Evolutionary conservation across 2,888 invertebrate genomes (phyloP).

Genomic region (Epinotia bilunana): DNA sequence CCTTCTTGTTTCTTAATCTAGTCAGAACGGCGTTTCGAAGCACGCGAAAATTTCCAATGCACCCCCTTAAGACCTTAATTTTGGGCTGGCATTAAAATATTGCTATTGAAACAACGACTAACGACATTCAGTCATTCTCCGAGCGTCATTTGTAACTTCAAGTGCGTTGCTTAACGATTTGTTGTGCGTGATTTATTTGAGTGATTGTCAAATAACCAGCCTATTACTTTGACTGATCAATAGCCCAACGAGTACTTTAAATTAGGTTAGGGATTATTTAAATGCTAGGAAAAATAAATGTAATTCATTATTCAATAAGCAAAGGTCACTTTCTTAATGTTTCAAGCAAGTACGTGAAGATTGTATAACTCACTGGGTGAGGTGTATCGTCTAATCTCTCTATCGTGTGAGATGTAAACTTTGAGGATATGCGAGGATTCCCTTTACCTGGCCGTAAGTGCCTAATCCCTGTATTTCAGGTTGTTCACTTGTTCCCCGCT

Average conservation of each 20-base stretch:
- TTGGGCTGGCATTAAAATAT: conserved; percentile 1
- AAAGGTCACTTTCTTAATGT: conserved; percentile 10
- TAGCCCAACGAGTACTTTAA: conserved; percentile 12
- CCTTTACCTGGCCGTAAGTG: not conserved
- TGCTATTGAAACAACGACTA: conserved; percentile 24
- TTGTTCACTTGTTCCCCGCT: not conserved
- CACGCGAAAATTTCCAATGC: no score
- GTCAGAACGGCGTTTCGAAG: no score
- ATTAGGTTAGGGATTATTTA: not conserved
- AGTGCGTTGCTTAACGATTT: conserved; percentile 19
- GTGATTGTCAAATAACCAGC: conserved; percentile 49
- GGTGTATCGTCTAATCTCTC: not conserved
- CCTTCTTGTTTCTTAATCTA: no score
- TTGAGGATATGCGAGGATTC: not conserved
- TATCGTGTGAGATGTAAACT: not conserved
- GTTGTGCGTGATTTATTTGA: conserved; percentile 27
- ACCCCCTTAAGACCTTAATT: conserved; percentile 25
- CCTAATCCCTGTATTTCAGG: conserved; percentile 3
- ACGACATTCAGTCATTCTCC: conserved; percentile 4
- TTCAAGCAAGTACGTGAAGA: not conserved
- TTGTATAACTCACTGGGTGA: not conserved
- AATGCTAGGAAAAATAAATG: not conserved
- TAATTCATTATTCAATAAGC: not conserved
- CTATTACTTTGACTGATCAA: conserved; percentile 23
- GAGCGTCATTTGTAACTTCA: conserved; percentile 6